phyloP scores from a whole-genome alignment of 2,797 vertebrate genomes.

The Syngnathus rostellatus region DNA sequence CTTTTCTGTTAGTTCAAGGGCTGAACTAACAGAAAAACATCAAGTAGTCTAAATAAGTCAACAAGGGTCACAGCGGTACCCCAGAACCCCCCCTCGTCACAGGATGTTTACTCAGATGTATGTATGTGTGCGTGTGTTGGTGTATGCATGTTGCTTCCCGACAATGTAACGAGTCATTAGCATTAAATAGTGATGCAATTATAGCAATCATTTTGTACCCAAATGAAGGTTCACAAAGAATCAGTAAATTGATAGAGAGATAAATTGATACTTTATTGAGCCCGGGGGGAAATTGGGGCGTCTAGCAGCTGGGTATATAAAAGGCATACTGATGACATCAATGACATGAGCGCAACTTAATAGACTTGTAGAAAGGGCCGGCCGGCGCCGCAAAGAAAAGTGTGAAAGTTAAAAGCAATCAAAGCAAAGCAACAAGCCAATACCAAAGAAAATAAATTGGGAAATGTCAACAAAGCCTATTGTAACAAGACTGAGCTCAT shows the following conservation, averaged over 20 bases:
- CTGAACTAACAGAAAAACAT: constrained; percentile 40
- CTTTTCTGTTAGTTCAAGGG: constrained; percentile 12
- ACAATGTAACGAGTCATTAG: constrained; percentile 13
- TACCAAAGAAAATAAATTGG: too few species aligned
- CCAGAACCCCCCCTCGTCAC: constrained; percentile 22
- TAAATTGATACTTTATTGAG: too few species aligned
- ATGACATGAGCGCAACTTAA: too few species aligned
- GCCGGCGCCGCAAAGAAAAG: too few species aligned
- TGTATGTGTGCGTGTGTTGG: constrained; percentile 13
- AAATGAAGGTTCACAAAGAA: not conserved
- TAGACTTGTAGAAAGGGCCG: too few species aligned
- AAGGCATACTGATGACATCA: too few species aligned
- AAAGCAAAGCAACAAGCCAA: too few species aligned
- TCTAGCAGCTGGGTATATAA: too few species aligned
- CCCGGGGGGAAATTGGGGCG: too few species aligned
- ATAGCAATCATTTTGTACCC: constrained; percentile 14
- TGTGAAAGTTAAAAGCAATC: too few species aligned
- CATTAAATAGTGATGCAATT: not conserved
- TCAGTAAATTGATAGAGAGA: not conserved
- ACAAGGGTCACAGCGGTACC: constrained; percentile 39
- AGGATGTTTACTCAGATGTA: constrained; percentile 66
- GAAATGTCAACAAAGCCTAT: not conserved
- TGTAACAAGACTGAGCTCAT: not conserved
- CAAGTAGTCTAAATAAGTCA: constrained; percentile 35
- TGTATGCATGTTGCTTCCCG: constrained; percentile 3